Evolutionary conservation across 2,888 invertebrate species (phyloP).

Genomic region (Pristionchus mayeri): DNA sequence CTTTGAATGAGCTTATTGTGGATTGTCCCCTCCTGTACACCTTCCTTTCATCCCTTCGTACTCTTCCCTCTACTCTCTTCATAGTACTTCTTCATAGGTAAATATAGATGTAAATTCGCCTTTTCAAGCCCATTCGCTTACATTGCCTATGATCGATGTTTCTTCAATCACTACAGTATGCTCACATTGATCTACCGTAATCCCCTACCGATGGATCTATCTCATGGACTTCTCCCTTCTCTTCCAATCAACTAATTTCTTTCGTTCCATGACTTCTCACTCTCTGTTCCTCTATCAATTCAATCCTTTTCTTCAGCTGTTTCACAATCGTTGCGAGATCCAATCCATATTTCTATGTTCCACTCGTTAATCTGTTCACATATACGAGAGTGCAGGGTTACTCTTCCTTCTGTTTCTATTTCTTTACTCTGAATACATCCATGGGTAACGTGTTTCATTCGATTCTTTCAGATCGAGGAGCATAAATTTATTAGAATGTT

Average conservation of each 20-base stretch:
- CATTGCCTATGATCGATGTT: constrained; percentile 19
- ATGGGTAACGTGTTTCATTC: constrained; percentile 2
- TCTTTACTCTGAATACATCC: constrained; percentile 23
- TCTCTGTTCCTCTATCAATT: background rate
- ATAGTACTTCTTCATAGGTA: background rate
- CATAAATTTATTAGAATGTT: background rate
- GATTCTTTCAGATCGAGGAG: background rate
- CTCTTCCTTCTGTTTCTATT: constrained; percentile 19
- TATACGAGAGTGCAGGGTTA: constrained; percentile 40
- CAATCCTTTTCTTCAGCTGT: background rate
- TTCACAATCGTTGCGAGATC: background rate
- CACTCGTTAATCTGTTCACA: constrained; percentile 16
- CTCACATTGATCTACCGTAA: constrained; percentile 26
- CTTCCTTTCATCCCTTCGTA: background rate
- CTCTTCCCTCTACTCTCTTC: background rate
- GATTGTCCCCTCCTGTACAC: no score
- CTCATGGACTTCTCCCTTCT: constrained; percentile 12
- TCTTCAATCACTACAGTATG: constrained; percentile 15
- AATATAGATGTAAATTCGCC: constrained; percentile 10
- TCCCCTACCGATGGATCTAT: constrained; percentile 17
- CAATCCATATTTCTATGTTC: constrained; percentile 3
- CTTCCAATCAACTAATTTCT: constrained; percentile 15
- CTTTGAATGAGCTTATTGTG: background rate
- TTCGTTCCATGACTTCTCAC: constrained; percentile 31
- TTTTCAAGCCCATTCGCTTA: background rate